Percentiles rank a stretch among this genome's conserved stretches.
Conservation (phyloP, 2,797 vertebrate species). For the Anableps anableps region DNA sequence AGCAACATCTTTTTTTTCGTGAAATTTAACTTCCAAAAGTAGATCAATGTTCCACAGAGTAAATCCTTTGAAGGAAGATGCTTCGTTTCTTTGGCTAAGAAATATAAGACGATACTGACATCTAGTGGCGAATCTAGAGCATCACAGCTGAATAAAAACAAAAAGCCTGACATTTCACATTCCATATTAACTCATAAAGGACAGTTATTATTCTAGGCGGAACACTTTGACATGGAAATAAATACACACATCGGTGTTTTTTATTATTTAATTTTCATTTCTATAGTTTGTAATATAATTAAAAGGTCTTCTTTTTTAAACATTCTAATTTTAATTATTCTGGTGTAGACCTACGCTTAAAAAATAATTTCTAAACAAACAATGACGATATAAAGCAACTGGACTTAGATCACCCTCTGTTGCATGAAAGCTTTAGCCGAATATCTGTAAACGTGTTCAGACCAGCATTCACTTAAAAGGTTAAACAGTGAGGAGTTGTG, state of each 20-base stretch:
- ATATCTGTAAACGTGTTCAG: no score
- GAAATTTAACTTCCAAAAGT: slow-evolving; percentile 28
- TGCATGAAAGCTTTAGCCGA: no score
- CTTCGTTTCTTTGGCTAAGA: not conserved
- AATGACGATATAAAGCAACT: not conserved
- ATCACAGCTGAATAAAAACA: slow-evolving; percentile 41
- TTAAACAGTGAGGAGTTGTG: no score
- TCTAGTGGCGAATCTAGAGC: slow-evolving; percentile 61
- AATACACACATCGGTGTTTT: not conserved
- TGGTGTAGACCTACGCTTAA: not conserved
- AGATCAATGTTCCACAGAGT: slow-evolving; percentile 11
- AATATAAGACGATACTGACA: slow-evolving; percentile 58
- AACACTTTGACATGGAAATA: not conserved
- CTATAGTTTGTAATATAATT: no score
- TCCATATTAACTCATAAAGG: not conserved
- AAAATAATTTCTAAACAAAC: not conserved
- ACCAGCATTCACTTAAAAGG: no score
- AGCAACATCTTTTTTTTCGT: slow-evolving; percentile 27
- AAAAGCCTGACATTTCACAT: not conserved
- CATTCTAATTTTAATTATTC: not conserved
- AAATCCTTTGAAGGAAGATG: not conserved
- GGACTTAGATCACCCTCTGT: not conserved
- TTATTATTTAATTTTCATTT: not conserved
- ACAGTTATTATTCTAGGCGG: not conserved
- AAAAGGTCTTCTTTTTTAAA: no score